Conservation (phyloP, 2,113 vertebrate genomes). For the Proteles cristata region DNA sequence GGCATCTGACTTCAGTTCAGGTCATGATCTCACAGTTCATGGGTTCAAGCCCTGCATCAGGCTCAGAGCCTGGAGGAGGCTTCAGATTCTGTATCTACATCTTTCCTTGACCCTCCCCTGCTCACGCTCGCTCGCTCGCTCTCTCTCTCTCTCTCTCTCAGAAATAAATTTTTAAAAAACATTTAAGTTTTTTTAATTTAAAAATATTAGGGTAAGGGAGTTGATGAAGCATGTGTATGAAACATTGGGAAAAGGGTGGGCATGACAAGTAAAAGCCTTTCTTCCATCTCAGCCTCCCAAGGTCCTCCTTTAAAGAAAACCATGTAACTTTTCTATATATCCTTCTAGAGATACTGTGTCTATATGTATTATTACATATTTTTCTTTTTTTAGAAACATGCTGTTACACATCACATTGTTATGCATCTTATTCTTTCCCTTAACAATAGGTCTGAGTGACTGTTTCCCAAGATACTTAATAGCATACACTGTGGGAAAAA, state of each 20-base stretch:
- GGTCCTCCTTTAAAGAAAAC: neutral
- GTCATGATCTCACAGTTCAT: too few relatives aligned
- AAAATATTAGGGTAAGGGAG: neutral
- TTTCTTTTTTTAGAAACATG: neutral
- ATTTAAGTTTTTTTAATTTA: too few relatives aligned
- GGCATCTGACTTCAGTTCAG: too few relatives aligned
- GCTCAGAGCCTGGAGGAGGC: too few relatives aligned
- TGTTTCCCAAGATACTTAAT: neutral
- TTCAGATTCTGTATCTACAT: too few relatives aligned
- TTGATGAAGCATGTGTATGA: neutral
- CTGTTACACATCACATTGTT: neutral
- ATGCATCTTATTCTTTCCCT: neutral
- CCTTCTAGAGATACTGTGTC: neutral
- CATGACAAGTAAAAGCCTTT: neutral
- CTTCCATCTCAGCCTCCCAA: neutral
- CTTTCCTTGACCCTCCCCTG: too few relatives aligned
- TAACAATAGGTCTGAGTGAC: neutral
- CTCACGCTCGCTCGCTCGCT: too few relatives aligned
- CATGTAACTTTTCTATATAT: neutral
- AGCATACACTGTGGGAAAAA: neutral
- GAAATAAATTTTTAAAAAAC: too few relatives aligned
- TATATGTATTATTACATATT: neutral
- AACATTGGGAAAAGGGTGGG: neutral
- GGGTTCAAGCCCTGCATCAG: too few relatives aligned
- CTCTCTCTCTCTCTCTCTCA: too few relatives aligned